Conservation (phyloP, 2,797 vertebrate species). For the Zenarchopterus dispar region DNA sequence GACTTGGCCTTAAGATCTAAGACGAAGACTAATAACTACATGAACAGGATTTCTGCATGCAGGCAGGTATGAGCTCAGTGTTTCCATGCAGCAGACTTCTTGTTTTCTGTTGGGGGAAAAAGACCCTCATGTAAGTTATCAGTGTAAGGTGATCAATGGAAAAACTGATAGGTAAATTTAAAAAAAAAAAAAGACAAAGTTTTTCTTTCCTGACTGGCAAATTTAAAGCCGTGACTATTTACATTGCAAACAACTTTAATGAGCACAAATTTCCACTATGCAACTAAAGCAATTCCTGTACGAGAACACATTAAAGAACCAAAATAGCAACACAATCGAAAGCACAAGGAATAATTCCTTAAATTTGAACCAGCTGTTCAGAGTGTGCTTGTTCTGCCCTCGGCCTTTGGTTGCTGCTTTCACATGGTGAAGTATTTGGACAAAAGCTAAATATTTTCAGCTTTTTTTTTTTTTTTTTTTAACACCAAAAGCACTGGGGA, state of each 20-base stretch:
- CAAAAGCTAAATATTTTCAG: slow-evolving; percentile 11
- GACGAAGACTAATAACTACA: slow-evolving; percentile 43
- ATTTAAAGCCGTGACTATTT: slow-evolving; percentile 20
- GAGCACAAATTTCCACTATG: slow-evolving; percentile 21
- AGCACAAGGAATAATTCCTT: slow-evolving; percentile 52
- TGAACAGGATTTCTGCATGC: slow-evolving; percentile 48
- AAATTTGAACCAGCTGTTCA: slow-evolving; percentile 72
- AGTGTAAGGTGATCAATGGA: not conserved
- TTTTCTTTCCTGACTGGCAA: too few species aligned
- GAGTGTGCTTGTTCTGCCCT: slow-evolving; percentile 9
- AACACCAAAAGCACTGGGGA: slow-evolving; percentile 1
- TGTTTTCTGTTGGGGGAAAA: slow-evolving; percentile 40
- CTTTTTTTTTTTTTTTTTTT: too few species aligned
- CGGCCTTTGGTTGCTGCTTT: slow-evolving; percentile 5
- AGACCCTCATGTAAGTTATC: slow-evolving; percentile 1
- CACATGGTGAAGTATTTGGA: slow-evolving; percentile 11
- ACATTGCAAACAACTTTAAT: slow-evolving; percentile 42
- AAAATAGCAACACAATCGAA: slow-evolving; percentile 66
- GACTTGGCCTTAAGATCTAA: slow-evolving; percentile 50
- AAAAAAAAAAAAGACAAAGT: too few species aligned
- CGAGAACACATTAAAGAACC: slow-evolving; percentile 34
- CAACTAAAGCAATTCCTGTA: slow-evolving; percentile 36
- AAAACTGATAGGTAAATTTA: not conserved
- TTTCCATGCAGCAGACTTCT: slow-evolving; percentile 61
- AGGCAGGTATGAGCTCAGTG: slow-evolving; percentile 66